Conservation (phyloP, 2,797 vertebrate genomes). For the Neosalanx taihuensis region DNA sequence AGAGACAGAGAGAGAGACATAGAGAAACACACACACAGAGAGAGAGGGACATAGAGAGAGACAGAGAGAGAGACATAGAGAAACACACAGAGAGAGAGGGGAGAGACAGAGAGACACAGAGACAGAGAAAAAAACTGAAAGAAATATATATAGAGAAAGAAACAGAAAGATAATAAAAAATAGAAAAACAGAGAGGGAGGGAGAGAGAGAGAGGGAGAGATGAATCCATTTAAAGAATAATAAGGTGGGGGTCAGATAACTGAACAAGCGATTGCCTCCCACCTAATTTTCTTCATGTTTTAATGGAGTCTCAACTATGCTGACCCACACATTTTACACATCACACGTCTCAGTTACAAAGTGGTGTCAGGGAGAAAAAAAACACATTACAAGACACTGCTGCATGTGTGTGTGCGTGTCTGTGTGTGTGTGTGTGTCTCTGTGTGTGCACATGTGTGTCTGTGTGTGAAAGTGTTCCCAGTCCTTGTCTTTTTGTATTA, state of each 20-base stretch:
- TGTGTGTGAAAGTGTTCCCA: conserved; percentile 5
- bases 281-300: conserved; percentile 67
- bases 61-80: neutral
- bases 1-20: too few relatives aligned
- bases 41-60: too few relatives aligned
- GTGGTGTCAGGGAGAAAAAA: conserved; percentile 24
- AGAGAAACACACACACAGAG: too few relatives aligned
- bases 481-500: neutral
- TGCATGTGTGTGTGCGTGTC: too few relatives aligned
- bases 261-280: conserved; percentile 59
- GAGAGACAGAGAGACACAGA: neutral
- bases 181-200: neutral
- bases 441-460: conserved; percentile 12
- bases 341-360: conserved; percentile 56
- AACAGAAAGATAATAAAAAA: conserved; percentile 5
- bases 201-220: conserved; percentile 26
- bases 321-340: conserved; percentile 54
- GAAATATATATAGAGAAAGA: conserved; percentile 16
- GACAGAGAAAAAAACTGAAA: conserved; percentile 7
- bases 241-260: conserved; percentile 65
- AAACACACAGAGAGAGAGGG: too few relatives aligned
- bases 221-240: conserved; percentile 63
- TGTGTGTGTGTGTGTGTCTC: conserved; percentile 11
- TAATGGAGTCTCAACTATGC: conserved; percentile 61
- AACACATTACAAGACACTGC: neutral